Conservation (phyloP, 2,113 vertebrate genomes). For the Capreolus pygargus region DNA sequence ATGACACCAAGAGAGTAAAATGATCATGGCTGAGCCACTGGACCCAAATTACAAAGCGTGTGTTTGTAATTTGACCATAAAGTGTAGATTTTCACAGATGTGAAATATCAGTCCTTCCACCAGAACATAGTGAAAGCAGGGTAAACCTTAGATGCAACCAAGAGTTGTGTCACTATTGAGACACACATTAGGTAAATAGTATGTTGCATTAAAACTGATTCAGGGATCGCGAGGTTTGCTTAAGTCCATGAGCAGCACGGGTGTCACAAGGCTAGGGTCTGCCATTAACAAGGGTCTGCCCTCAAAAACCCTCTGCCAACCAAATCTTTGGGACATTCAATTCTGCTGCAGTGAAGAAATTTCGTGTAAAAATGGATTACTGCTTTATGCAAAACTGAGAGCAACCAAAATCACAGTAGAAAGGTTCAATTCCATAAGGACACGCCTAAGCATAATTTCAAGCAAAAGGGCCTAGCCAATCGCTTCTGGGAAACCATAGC, state of each 20-base stretch:
- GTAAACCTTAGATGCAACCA: background rate
- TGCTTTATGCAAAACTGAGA: slow-evolving; percentile 24
- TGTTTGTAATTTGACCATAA: background rate
- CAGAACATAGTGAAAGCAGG: slow-evolving; percentile 5
- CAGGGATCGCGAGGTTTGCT: background rate
- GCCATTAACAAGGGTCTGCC: background rate
- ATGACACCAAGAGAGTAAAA: background rate
- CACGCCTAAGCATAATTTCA: slow-evolving; percentile 56
- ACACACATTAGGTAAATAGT: background rate
- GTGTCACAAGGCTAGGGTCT: background rate
- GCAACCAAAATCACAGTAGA: slow-evolving; percentile 5
- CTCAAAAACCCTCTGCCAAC: background rate
- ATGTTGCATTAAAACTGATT: background rate
- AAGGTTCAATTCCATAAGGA: slow-evolving; percentile 54
- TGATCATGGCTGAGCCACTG: background rate
- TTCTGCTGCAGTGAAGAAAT: background rate
- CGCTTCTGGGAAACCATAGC: slow-evolving; percentile 66
- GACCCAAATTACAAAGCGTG: background rate
- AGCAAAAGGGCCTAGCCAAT: slow-evolving; percentile 46
- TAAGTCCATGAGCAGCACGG: background rate
- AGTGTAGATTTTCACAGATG: background rate
- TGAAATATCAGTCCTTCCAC: background rate
- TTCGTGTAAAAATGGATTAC: background rate
- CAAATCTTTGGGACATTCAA: background rate
- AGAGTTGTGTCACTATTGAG: background rate